Percentiles rank a stretch among this genome's conserved stretches.
phyloP scores from a whole-genome alignment of 2,888 invertebrate species.

The Schizaphis graminum region DNA sequence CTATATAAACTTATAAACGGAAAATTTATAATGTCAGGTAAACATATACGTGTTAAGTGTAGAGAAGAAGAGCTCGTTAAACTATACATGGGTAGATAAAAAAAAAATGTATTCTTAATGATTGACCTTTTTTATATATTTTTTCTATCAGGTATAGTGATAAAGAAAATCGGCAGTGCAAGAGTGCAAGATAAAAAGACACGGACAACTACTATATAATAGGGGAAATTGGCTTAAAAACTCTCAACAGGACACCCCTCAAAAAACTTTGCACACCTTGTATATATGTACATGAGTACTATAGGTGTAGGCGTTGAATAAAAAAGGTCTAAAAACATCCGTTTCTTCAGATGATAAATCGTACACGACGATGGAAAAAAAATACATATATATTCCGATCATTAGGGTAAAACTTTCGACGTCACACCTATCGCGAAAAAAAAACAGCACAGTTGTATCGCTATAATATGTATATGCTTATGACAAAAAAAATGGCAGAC shows the following conservation, averaged over 20 bases:
- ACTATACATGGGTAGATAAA: neutral
- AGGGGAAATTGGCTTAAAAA: conserved; percentile 43
- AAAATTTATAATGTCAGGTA: neutral
- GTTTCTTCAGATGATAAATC: conserved; percentile 38
- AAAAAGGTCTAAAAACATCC: conserved; percentile 44
- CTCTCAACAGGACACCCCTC: conserved; percentile 29
- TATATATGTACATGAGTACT: neutral
- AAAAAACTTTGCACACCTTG: conserved; percentile 34
- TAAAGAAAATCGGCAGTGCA: conserved; percentile 1
- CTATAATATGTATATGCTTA: neutral
- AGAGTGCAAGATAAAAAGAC: conserved; percentile 48
- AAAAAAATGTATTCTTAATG: conserved; percentile 18
- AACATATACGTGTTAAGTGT: neutral
- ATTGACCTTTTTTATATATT: conserved; percentile 33
- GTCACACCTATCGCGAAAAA: conserved; percentile 6
- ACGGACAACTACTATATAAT: neutral
- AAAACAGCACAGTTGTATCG: neutral
- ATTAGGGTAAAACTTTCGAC: conserved; percentile 49
- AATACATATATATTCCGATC: conserved; percentile 42
- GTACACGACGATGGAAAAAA: conserved; percentile 32
- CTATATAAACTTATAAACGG: neutral
- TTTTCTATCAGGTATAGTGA: neutral
- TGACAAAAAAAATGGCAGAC: neutral
- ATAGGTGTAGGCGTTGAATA: conserved; percentile 17
- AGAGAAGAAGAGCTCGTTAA: neutral